These are phyloP conservation scores for Fregetta grallaria DNA, from an alignment of 2,113 vertebrate species.

Conservation along the genomic window DNA sequence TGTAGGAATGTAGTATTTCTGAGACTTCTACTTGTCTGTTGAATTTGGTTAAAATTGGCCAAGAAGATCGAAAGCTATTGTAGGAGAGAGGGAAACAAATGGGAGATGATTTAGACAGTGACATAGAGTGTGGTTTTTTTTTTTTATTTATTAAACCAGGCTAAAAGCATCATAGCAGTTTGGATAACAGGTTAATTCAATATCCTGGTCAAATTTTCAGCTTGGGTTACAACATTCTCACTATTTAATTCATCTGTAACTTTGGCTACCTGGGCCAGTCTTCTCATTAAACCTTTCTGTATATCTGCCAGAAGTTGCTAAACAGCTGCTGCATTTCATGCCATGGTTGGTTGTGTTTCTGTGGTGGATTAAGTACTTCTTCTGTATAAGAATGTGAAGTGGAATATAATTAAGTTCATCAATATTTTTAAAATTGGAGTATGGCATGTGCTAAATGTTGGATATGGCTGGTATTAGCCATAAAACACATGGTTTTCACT, in stretches of 20 bases:
- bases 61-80: background rate
- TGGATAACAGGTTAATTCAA: background rate
- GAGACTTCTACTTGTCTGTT: background rate
- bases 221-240: background rate
- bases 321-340: background rate
- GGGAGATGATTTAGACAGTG: background rate
- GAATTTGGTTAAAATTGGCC: background rate
- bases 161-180: background rate
- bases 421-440: background rate
- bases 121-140: background rate
- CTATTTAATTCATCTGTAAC: background rate
- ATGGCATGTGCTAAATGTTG: background rate
- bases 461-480: background rate
- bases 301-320: background rate
- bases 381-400: background rate
- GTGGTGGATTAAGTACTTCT: background rate
- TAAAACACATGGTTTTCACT: background rate
- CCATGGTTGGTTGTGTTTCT: background rate
- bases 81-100: background rate
- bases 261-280: background rate
- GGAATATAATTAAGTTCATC: background rate
- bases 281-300: slow-evolving; percentile 1
- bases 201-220: slow-evolving; percentile 35
- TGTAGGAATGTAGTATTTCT: background rate
- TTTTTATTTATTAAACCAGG: background rate